phyloP scores from a whole-genome alignment of 1,140 invertebrate genomes.

The Drosophila funebris region DNA sequence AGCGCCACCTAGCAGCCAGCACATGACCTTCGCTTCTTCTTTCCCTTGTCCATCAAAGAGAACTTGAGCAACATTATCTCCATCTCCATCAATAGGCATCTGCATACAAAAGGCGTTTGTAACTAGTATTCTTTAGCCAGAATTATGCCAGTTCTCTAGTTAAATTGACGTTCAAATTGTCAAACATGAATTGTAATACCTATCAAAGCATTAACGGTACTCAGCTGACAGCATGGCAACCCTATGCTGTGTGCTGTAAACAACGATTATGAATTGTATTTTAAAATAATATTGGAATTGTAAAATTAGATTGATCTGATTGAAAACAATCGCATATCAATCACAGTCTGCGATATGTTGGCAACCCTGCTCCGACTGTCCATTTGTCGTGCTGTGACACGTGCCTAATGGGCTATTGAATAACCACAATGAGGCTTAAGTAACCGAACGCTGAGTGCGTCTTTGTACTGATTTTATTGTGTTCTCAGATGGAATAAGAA shows the following conservation, averaged over 20 bases:
- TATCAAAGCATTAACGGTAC: neutral
- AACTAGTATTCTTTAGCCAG: neutral
- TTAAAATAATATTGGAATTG: neutral
- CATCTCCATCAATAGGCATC: slow-evolving; percentile 6
- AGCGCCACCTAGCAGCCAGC: slow-evolving; percentile 11
- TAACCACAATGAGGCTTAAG: slow-evolving; percentile 22
- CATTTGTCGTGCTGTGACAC: slow-evolving; percentile 22
- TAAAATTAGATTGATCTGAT: neutral
- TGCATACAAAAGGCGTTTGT: slow-evolving; percentile 25
- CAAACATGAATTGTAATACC: neutral
- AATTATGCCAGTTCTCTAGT: neutral
- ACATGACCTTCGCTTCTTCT: neutral
- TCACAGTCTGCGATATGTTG: neutral
- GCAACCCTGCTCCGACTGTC: neutral
- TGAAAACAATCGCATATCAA: neutral
- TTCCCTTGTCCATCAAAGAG: slow-evolving; percentile 11
- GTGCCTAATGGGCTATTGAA: slow-evolving; percentile 34
- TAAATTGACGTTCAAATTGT: neutral
- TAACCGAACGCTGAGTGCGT: slow-evolving; percentile 2
- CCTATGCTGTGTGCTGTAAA: neutral
- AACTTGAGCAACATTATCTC: slow-evolving; percentile 2
- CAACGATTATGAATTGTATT: neutral
- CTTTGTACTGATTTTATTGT: slow-evolving; percentile 13
- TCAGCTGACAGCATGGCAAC: neutral
- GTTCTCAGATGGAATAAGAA: slow-evolving; percentile 27